A percentile compares a stretch with the other conserved stretches of the same genome.
Evolutionary conservation across 2,888 invertebrate genomes (phyloP).

Genomic region (Labia minor): DNA sequence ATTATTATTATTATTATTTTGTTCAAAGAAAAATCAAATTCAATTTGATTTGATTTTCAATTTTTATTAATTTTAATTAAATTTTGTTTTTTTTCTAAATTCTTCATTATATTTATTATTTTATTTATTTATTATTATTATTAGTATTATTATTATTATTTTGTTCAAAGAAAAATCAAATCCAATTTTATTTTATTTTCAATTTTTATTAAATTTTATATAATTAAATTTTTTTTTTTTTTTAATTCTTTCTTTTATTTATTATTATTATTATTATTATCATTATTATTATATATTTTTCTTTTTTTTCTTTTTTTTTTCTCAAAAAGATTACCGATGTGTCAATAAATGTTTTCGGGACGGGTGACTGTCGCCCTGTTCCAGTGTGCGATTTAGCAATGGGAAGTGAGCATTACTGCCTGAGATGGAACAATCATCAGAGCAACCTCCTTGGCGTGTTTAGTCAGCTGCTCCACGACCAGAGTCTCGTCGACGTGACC

Average conservation of each 20-base stretch:
- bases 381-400: slow-evolving; percentile 77
- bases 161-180: slow-evolving; percentile 17
- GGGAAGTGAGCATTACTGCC: slow-evolving; percentile 97
- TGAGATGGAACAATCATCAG: slow-evolving; percentile 98
- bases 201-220: too few relatives aligned
- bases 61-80: too few relatives aligned
- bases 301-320: too few relatives aligned
- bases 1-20: too few relatives aligned
- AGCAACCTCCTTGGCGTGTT: slow-evolving; percentile 95
- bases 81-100: too few relatives aligned
- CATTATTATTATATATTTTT: too few relatives aligned
- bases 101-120: too few relatives aligned
- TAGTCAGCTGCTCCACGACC: slow-evolving; percentile 91
- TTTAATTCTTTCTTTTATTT: too few relatives aligned
- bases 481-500: slow-evolving; percentile 91
- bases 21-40: slow-evolving; percentile 17
- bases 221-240: too few relatives aligned
- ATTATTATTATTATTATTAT: too few relatives aligned
- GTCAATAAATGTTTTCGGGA: slow-evolving; percentile 17
- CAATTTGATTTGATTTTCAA: slow-evolving; percentile 2
- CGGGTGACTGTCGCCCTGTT: slow-evolving; percentile 38
- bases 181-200: slow-evolving; percentile 9
- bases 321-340: slow-evolving; percentile 8
- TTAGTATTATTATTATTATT: too few relatives aligned
- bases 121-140: too few relatives aligned